Percentiles rank a stretch among this genome's conserved stretches.
Conservation (phyloP, 2,888 invertebrate genomes). For the Campoplex capitator region DNA sequence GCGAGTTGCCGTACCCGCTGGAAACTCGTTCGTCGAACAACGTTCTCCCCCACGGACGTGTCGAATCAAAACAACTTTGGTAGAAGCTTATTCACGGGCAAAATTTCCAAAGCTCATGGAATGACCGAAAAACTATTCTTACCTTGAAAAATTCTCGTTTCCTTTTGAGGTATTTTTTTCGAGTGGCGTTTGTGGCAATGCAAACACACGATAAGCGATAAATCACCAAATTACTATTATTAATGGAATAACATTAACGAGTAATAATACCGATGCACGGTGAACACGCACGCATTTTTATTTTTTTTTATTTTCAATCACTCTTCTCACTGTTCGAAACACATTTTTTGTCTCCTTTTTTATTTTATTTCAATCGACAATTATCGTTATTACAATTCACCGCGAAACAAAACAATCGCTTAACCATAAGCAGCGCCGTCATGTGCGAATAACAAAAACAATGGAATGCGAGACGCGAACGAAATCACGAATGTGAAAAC, state of each 20-base stretch:
- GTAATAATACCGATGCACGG: conserved; percentile 51
- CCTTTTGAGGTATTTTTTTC: conserved; percentile 1
- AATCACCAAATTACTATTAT: conserved; percentile 40
- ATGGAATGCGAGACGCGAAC: conserved; percentile 49
- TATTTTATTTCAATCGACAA: not conserved
- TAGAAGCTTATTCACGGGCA: not conserved
- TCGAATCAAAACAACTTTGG: conserved; percentile 63
- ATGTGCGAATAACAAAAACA: conserved; percentile 61
- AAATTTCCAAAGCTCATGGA: conserved; percentile 18
- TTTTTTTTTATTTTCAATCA: conserved; percentile 39
- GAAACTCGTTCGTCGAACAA: conserved; percentile 62
- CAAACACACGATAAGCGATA: not conserved
- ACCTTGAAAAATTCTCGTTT: conserved; percentile 57
- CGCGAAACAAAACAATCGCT: not conserved
- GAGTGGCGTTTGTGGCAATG: not conserved
- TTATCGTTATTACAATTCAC: conserved; percentile 20
- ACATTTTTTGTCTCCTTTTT: conserved; percentile 23
- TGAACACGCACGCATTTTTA: conserved; percentile 56
- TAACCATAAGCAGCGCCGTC: conserved; percentile 12
- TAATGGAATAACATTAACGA: conserved; percentile 21
- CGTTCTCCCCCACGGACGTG: conserved; percentile 40
- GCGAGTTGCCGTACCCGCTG: conserved; percentile 60
- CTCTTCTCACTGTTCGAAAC: conserved; percentile 55
- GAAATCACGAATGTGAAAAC: conserved; percentile 20
- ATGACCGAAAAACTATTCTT: conserved; percentile 40